phyloP scores from a whole-genome alignment of 2,797 vertebrate species.

The Myotis vivesi region DNA sequence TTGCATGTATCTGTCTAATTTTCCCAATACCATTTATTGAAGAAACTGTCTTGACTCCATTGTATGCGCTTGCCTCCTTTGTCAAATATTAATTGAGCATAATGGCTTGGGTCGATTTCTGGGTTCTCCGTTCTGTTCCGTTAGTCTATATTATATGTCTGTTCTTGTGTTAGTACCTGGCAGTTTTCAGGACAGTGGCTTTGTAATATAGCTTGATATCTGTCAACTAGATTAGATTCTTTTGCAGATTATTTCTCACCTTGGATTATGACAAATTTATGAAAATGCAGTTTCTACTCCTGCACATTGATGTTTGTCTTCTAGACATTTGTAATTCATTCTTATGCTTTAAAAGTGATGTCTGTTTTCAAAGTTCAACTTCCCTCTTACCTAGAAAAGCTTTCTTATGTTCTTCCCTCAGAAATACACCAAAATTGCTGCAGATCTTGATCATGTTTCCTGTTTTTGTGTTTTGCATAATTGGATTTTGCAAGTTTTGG shows the following conservation, averaged over 20 bases:
- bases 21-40: no score
- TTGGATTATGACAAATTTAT: neutral
- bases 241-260: neutral
- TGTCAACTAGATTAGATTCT: neutral
- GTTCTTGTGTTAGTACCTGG: no score
- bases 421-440: neutral
- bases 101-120: no score
- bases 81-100: no score
- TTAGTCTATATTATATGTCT: no score
- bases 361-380: neutral
- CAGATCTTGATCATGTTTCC: neutral
- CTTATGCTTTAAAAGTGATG: neutral
- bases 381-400: neutral
- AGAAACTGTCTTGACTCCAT: no score
- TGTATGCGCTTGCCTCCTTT: no score
- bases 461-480: slow-evolving; percentile 31
- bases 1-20: no score
- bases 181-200: no score
- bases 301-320: neutral
- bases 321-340: neutral
- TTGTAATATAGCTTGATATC: no score
- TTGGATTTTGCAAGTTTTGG: neutral
- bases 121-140: no score
- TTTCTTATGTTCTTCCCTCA: neutral
- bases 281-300: neutral